Evolutionary conservation across 2,888 invertebrate species (phyloP).

Genomic region (Prosapia bicincta): DNA sequence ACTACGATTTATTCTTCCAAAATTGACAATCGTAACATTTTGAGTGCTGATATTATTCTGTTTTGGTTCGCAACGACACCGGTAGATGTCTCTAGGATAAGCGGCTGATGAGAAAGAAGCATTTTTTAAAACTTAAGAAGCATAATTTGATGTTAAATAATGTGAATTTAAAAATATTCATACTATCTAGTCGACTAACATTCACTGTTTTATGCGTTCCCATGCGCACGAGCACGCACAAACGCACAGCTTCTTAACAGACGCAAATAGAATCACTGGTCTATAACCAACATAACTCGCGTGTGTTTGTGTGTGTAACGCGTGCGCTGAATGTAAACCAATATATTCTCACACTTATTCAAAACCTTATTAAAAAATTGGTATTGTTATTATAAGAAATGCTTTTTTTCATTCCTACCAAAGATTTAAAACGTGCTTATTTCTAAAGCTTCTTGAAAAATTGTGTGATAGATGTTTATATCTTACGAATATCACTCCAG

Average conservation of each 20-base stretch:
- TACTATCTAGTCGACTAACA: too few species aligned
- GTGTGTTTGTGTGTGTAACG: not conserved
- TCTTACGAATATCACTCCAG: constrained; percentile 13
- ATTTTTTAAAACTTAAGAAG: not conserved
- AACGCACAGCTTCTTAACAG: too few species aligned
- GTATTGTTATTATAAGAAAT: not conserved
- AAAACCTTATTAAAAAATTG: not conserved
- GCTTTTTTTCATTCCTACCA: not conserved
- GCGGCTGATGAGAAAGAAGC: not conserved
- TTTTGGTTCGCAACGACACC: not conserved
- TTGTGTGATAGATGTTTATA: constrained; percentile 20
- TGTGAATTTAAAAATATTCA: too few species aligned
- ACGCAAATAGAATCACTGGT: not conserved
- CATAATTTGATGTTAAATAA: too few species aligned
- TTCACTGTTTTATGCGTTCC: too few species aligned
- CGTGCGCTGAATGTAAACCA: not conserved
- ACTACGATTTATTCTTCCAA: not conserved
- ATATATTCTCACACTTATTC: not conserved
- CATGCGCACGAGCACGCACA: too few species aligned
- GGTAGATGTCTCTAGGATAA: not conserved
- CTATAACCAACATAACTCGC: not conserved
- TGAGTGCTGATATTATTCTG: not conserved
- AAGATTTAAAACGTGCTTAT: constrained; percentile 26
- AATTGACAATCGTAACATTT: constrained; percentile 21
- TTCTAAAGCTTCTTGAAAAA: constrained; percentile 21